Evolutionary conservation across 2,797 vertebrate species (phyloP), one percentile per base, ranked within the genome.

Genomic region (Ibycter americanus): DNA sequence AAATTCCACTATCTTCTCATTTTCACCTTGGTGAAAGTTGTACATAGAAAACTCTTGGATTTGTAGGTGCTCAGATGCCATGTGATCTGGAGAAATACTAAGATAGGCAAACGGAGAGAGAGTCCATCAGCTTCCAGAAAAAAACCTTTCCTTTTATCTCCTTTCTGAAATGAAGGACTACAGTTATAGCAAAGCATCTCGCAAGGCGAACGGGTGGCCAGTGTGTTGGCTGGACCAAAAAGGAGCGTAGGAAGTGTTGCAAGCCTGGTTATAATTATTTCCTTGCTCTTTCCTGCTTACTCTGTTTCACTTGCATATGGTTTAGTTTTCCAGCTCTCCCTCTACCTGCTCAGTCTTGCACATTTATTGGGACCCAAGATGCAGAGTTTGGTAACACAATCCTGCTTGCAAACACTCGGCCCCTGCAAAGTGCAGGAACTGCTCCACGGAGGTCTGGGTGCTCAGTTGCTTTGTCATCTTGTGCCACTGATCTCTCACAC

Each of bases 251-350:
- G 94, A 95, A 92, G 84, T 85, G 91, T 95, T 95, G 93, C 70
- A 91, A 93, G 87, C 32, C 71, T 91, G 65, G 38, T 76, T 93
- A 83, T 88, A 96, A 91, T 96, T 92, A 89, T 83, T 89, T 94
- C 47, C 44, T 82, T 94, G 77, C 40, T 95, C 68, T 91, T 93
- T 95, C 89, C 81, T 95, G 36, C 73, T 93, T 70, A 52, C 14
- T 38, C n/a, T n/a, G 15, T 55, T 91, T 87, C 82, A 40, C 42
- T 87, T 90, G 46, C 0, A 1, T 47, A 34, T 29, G 20, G 32
- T 84, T 70, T 89, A 47, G 51, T 79, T 95, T 95, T 79, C 27
- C 59, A 84, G 3, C 9, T 25, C 40, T 85, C 49, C 26, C 13
- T 89, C 51, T 89, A 91, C 93, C 83, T 92, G 71, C 55, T 89